Base-by-base conservation (phyloP, 37 sponge, comb jelly and placozoan genomes). In the Bolinopsis microptera region DNA sequence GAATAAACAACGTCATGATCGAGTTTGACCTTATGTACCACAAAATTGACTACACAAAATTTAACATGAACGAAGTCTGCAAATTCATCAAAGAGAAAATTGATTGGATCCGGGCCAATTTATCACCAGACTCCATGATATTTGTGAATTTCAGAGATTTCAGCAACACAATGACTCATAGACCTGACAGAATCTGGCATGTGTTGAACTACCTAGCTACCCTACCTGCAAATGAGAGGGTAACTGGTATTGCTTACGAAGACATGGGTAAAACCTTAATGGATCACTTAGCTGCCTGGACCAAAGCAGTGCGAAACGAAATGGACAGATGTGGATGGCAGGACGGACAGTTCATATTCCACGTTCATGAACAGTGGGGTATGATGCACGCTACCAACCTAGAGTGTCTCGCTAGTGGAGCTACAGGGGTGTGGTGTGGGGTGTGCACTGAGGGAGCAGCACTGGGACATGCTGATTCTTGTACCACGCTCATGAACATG, bases 401-500 rank as follows among this genome's bases (percentile, higher is more conserved):
- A 38, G 95, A 95, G 33, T 97, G 97, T 90, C 94, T 97, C 24
- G 83, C 93, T 75, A 83, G 67, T 35, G 97, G 97, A 34, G 97
- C 96, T 0, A 93, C 96, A 69, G 97, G 97, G 30, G 94, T 97
- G 9, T 97, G 97, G 97, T 94, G 95, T 22, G 95, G 96, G 74
- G 0, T 97, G 68, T 97, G 96, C 41, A 95, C 94, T 9, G 97
- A 97, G 83, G 97, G 97, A 33, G 97, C 97, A 35, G 96, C 96
- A 8, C 13, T 97, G 68, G 97, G 97, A 0, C 94, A 94, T 38
- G 94, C 92, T 0, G 92, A 69, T 27, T 92, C 94, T 0, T 72
- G 37, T 48, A 76, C 92, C 93, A 94, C 94, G 26, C 25, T 92
- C 26, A 61, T 94, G 76, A 94, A 94, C 32, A 92, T 94, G 2